Base-by-base conservation (phyloP, 2,797 vertebrate species). In the Columba guinea region DNA sequence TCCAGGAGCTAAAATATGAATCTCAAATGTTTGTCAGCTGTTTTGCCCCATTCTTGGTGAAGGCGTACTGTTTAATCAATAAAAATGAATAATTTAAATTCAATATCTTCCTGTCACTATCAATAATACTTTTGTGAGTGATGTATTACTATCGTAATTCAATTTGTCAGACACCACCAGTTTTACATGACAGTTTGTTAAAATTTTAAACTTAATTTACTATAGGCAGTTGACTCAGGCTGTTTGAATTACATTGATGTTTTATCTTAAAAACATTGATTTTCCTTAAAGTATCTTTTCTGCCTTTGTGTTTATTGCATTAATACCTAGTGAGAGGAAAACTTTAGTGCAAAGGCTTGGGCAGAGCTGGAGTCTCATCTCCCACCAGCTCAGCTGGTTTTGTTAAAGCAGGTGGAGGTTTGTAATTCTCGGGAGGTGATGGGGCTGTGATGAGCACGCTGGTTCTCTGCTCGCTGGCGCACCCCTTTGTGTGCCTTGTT, bases 41-140 rank as follows among this genome's bases (percentile, higher is more conserved):
- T 97, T 97, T 97, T 96, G 75, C 91, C 89, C 94, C 85, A 63
- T 93, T 98, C 92, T 92, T 93, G 95, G 95, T 96, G 97, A 97
- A 97, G 96, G 97, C 35, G 46, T 96, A 96, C 88, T 81, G 68
- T 96, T 96, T 97, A 98, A 98, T 98, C 98, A 87, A 98, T 98
- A 97, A 96, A 98, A 98, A 98, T 98, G 98, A 98, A 98, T 98
- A 98, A 98, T 98, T 98, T 98, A 98, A 98, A 98, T 98, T 98
- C 98, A 98, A 98, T 98, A 98, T 98, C 96, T 96, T 84, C 96
- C 93, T 97, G 98, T 97, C 97, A 96, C 97, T 98, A 98, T 98
- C 97, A 98, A 97, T 98, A 98, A 98, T 97, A 98, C 95, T 98
- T 98, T 97, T 97, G 94, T 98, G 98, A 98, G 96, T 97, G 98